Percentiles rank a stretch among this genome's conserved stretches.
phyloP scores from a whole-genome alignment of 2,888 invertebrate species.

The Cheilosia vulpina region DNA sequence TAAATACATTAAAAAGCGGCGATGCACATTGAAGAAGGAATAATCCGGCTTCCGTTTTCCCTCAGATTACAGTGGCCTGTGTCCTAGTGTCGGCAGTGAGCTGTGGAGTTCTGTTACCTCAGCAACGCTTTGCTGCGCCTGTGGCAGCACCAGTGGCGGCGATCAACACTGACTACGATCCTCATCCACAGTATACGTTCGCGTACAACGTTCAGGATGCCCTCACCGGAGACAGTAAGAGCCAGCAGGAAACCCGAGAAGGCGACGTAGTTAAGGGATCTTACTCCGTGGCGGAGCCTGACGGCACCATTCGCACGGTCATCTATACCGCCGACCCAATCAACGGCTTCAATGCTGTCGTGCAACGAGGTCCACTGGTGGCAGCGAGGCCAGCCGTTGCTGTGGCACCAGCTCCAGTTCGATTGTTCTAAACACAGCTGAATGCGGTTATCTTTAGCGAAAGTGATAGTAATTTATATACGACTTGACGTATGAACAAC shows the following conservation, averaged over 20 bases:
- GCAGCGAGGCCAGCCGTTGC: conserved; percentile 55
- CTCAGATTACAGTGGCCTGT: conserved; percentile 50
- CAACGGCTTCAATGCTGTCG: conserved; percentile 83
- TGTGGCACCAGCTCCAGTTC: conserved; percentile 53
- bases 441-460: conserved; percentile 4
- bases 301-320: conserved; percentile 80
- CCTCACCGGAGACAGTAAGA: conserved; percentile 86
- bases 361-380: conserved; percentile 85
- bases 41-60: not conserved
- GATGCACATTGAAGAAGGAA: not conserved
- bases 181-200: conserved; percentile 87
- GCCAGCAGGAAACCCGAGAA: conserved; percentile 85
- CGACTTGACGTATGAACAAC: conserved; percentile 30
- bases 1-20: not conserved
- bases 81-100: conserved; percentile 57
- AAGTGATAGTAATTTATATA: conserved; percentile 59
- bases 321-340: conserved; percentile 81
- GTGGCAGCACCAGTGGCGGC: conserved; percentile 75
- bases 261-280: conserved; percentile 86
- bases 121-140: conserved; percentile 58
- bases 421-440: conserved; percentile 26
- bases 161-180: conserved; percentile 78
- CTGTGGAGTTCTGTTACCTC: conserved; percentile 76
- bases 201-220: conserved; percentile 89
- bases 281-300: conserved; percentile 81